Evolutionary conservation across 2,113 vertebrate species (phyloP).

Genomic region (Chaetodon trifascialis): DNA sequence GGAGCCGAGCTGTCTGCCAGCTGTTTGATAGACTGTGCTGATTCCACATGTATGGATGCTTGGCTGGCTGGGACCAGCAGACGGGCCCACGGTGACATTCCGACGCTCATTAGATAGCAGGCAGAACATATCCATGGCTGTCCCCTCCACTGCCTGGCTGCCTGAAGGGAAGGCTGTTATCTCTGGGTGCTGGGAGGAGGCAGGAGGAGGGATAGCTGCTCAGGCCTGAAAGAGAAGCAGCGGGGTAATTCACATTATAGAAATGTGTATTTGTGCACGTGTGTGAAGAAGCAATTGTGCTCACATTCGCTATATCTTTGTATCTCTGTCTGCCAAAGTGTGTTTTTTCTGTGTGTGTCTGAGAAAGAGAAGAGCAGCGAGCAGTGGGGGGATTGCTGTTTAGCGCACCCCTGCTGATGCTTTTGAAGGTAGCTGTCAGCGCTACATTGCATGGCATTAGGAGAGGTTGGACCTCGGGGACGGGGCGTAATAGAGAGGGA

Average conservation of each 20-base stretch:
- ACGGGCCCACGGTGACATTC: conserved; percentile 76
- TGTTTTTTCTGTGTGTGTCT: conserved; percentile 45
- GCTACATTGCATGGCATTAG: conserved; percentile 71
- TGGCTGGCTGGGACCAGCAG: conserved; percentile 69
- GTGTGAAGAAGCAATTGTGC: conserved; percentile 19
- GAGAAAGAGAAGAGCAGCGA: conserved; percentile 27
- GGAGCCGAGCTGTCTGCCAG: conserved; percentile 65
- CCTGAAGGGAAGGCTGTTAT: conserved; percentile 67
- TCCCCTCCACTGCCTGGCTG: conserved; percentile 50
- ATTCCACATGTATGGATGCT: conserved; percentile 71
- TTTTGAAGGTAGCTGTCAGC: conserved; percentile 74
- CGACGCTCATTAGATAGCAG: conserved; percentile 79
- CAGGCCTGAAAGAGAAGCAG: conserved; percentile 43
- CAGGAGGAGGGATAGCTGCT: conserved; percentile 42
- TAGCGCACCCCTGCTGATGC: conserved; percentile 62
- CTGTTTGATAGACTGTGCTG: conserved; percentile 70
- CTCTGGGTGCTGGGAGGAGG: conserved; percentile 59
- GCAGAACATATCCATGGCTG: conserved; percentile 73
- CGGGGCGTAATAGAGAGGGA: conserved; percentile 59
- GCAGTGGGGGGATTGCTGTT: conserved; percentile 48
- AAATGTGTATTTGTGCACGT: conserved; percentile 23
- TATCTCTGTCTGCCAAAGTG: conserved; percentile 25
- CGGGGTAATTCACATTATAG: conserved; percentile 27
- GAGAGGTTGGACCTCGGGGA: conserved; percentile 70
- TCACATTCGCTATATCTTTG: conserved; percentile 1